Percentiles rank a stretch among this genome's conserved stretches.
phyloP scores from a whole-genome alignment of 92 coral and sea anemone genomes.

The Pocillopora grandis region DNA sequence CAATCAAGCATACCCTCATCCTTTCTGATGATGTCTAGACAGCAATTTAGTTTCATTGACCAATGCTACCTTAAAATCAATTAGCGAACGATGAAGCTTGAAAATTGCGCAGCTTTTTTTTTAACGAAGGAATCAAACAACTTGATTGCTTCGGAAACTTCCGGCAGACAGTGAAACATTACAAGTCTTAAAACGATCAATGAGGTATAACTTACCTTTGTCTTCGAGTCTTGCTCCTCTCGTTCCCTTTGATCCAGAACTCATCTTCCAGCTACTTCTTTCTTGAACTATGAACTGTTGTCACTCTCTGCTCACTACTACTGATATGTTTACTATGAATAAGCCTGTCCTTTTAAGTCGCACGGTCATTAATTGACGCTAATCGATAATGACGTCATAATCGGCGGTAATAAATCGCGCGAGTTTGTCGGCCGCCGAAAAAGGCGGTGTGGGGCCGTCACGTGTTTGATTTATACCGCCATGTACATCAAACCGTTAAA shows the following conservation, averaged over 20 bases:
- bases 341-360: neutral
- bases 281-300: neutral
- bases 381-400: conserved; percentile 6
- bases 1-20: no score
- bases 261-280: neutral
- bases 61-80: no score
- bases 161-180: neutral
- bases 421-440: conserved; percentile 1
- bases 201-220: conserved; percentile 17
- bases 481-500: neutral
- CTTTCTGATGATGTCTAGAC: no score
- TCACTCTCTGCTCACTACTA: neutral
- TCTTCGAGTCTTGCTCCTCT: conserved; percentile 1
- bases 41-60: no score
- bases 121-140: no score
- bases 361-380: conserved; percentile 13
- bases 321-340: neutral
- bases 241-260: conserved; percentile 27
- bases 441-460: neutral
- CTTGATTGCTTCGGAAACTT: neutral
- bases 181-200: neutral
- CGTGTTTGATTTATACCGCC: neutral
- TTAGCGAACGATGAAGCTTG: no score
- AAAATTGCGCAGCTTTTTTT: no score
- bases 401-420: conserved; percentile 13